phyloP scores from a whole-genome alignment of 2,113 vertebrate species.

The Pterocles burchelli region DNA sequence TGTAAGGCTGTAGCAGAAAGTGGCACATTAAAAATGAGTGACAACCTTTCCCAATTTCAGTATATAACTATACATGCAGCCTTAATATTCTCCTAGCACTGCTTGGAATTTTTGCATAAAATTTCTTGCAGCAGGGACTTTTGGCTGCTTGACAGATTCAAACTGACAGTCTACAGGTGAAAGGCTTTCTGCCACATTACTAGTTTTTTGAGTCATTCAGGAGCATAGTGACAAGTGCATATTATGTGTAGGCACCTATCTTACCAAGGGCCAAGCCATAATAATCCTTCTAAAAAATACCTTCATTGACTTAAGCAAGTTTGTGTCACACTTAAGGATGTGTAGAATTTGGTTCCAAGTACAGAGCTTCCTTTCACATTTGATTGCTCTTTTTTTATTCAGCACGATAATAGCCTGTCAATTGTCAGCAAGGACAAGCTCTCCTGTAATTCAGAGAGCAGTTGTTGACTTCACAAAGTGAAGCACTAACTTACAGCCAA shows the following conservation, averaged over 20 bases:
- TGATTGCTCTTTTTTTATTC: conserved; percentile 43
- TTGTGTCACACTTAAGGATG: neutral
- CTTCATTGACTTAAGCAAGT: neutral
- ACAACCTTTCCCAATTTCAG: neutral
- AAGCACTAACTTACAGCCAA: neutral
- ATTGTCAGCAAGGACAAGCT: neutral
- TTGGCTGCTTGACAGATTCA: neutral
- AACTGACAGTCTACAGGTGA: conserved; percentile 17
- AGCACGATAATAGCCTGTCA: conserved; percentile 37
- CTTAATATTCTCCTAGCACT: neutral
- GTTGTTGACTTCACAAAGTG: neutral
- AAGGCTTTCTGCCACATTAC: neutral
- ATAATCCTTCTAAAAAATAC: neutral
- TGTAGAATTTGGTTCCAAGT: neutral
- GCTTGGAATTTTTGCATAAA: neutral
- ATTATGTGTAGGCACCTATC: neutral
- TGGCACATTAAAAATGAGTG: neutral
- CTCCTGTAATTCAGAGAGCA: neutral
- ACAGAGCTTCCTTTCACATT: neutral
- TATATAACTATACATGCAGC: neutral
- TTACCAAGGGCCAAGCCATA: neutral
- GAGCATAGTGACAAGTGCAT: neutral
- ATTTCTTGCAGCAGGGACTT: conserved; percentile 3
- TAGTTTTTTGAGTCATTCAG: neutral
- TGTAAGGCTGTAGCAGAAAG: neutral